Base-by-base conservation (phyloP, 2,888 invertebrate species). In the Mimas tiliae region DNA sequence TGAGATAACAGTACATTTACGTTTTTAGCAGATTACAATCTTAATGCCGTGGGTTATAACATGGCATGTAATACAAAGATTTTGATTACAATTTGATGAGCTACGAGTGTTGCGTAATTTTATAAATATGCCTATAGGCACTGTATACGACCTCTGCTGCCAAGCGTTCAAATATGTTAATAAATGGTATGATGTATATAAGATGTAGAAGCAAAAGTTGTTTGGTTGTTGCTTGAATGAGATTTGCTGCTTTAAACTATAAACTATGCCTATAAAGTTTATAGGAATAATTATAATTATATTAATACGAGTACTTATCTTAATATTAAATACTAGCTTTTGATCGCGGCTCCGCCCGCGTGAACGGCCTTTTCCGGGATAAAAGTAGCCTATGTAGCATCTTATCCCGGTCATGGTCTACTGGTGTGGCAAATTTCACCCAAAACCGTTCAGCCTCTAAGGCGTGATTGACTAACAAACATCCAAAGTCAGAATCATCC, bases 11-110 rank as follows among this genome's bases (percentile, higher is more conserved):
- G 27, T 27, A 27, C 53, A 27, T 53, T 33, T n/a, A 34, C 38
- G 12, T 19, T 19, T 58, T 38, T 55, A 55, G 12, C 38, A n/a
- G 58, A 58, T 58, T 19, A 42, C 38, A 38, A 58, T 58, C 42
- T 58, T 42, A 58, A 58, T 42, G 42, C 38, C 58, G 58, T 58
- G 58, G 42, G 38, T 19, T 11, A 58, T 38, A 12, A 9, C 34
- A 53, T 53, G 53, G 53, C n/a, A 27, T 27, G 27, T 27, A 16
- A 53, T 52, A 53, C n/a, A 14, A 53, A 42, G 58, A 42, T 42
- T 58, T 42, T 58, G 58, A 58, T 58, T 42, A 58, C 19, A 42
- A 42, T 58, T 58, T 58, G 58, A 58, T 58, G 58, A 58, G 58
- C 11, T 34, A 19, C n/a, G n/a, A n/a, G n/a, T n/a, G n/a, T n/a